Percentiles rank a stretch among this genome's conserved stretches.
Conservation (phyloP, 2,113 vertebrate species). For the Stictonetta naevosa region DNA sequence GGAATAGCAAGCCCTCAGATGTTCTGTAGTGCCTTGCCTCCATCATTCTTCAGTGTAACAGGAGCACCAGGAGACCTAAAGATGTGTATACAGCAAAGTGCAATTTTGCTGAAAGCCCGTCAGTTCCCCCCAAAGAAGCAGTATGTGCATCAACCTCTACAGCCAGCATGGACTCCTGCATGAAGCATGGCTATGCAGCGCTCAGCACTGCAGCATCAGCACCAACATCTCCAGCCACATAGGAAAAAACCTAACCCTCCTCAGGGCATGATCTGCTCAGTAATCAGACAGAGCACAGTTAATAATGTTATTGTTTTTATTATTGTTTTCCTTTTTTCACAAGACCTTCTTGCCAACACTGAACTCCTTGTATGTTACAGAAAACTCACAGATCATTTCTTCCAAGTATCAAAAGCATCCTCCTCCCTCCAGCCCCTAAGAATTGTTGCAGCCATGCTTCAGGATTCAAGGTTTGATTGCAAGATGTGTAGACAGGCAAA, state of each 20-base stretch:
- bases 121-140: not conserved
- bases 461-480: not conserved
- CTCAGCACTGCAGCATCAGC: not conserved
- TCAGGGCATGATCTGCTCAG: fast-evolving
- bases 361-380: not conserved
- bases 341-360: not conserved
- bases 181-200: fast-evolving
- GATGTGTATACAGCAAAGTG: not conserved
- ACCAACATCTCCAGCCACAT: not conserved
- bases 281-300: not conserved
- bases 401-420: not conserved
- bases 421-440: not conserved
- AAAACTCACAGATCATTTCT: not conserved
- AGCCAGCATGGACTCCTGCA: fast-evolving
- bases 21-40: not conserved
- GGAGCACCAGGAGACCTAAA: not conserved
- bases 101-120: not conserved
- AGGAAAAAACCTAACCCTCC: not conserved
- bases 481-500: not conserved
- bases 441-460: not conserved
- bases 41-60: not conserved
- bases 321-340: not conserved
- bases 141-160: fast-evolving
- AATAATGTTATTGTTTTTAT: not conserved
- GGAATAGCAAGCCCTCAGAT: not conserved